Evolutionary conservation across 2,888 invertebrate genomes (phyloP).

Genomic region (Choreutis nemorana): DNA sequence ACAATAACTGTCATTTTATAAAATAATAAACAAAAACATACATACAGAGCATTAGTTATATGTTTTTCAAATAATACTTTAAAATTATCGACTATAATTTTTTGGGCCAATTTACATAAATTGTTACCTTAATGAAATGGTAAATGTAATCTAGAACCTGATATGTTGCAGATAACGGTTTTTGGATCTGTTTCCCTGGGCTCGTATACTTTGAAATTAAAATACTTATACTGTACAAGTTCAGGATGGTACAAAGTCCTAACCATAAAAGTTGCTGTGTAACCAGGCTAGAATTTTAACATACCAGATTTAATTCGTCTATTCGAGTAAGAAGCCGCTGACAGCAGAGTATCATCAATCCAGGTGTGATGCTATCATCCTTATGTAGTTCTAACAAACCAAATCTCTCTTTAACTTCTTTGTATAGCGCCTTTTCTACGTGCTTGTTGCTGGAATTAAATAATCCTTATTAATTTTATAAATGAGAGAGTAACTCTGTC

Average conservation of each 20-base stretch:
- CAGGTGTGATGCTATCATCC: conserved; percentile 91
- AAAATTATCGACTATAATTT: too few relatives aligned
- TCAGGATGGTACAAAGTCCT: too few relatives aligned
- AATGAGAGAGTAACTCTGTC: neutral
- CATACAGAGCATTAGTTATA: conserved; percentile 1
- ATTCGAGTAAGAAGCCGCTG: conserved; percentile 69
- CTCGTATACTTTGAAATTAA: too few relatives aligned
- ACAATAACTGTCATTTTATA: too few relatives aligned
- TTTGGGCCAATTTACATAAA: too few relatives aligned
- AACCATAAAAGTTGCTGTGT: too few relatives aligned
- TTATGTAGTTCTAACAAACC: conserved; percentile 79
- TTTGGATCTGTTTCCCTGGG: too few relatives aligned
- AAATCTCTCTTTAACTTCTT: conserved; percentile 72
- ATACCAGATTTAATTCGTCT: conserved; percentile 36
- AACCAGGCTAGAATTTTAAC: conserved; percentile 8
- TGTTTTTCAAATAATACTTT: neutral
- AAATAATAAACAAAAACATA: neutral
- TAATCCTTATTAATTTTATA: too few relatives aligned
- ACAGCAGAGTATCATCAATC: conserved; percentile 88
- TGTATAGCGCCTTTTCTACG: conserved; percentile 77
- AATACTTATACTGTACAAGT: too few relatives aligned
- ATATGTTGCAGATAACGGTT: too few relatives aligned
- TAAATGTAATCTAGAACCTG: too few relatives aligned
- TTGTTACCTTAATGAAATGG: too few relatives aligned
- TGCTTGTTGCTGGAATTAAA: conserved; percentile 72